Conservation (phyloP, 2,797 vertebrate genomes). For the Helicolenus hilgendorfi region DNA sequence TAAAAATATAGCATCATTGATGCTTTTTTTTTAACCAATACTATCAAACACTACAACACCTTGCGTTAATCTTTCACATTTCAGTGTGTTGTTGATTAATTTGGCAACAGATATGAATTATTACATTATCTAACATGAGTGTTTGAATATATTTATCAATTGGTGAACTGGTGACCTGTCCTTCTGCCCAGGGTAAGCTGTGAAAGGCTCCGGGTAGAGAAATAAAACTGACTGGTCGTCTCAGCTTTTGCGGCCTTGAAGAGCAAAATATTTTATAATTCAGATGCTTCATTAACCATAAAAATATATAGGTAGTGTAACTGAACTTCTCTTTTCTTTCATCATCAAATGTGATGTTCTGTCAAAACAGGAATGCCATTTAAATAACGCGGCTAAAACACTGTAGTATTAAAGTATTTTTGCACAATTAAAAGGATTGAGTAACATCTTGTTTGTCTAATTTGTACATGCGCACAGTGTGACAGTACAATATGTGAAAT, state of each 20-base stretch:
- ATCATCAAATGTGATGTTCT: not conserved
- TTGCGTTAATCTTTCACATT: not conserved
- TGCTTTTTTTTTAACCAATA: not conserved
- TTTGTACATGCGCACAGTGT: not conserved
- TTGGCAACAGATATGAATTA: not conserved
- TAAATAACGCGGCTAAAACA: not conserved
- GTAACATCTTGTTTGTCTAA: not conserved
- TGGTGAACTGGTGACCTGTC: not conserved
- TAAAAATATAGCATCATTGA: too few relatives aligned
- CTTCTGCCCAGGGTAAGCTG: not conserved
- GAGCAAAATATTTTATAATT: not conserved
- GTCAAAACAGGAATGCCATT: not conserved
- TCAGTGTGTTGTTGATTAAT: not conserved
- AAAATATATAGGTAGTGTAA: not conserved
- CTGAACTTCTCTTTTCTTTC: not conserved
- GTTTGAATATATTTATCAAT: not conserved
- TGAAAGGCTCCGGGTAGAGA: not conserved
- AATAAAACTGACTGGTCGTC: not conserved
- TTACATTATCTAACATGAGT: not conserved
- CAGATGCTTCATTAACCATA: not conserved
- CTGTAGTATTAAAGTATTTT: not conserved
- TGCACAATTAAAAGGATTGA: not conserved
- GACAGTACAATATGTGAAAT: not conserved
- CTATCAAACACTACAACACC: not conserved
- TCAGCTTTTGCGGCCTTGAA: not conserved